Conservation (phyloP, 2,888 invertebrate genomes). For the Temnothorax ravouxi region DNA sequence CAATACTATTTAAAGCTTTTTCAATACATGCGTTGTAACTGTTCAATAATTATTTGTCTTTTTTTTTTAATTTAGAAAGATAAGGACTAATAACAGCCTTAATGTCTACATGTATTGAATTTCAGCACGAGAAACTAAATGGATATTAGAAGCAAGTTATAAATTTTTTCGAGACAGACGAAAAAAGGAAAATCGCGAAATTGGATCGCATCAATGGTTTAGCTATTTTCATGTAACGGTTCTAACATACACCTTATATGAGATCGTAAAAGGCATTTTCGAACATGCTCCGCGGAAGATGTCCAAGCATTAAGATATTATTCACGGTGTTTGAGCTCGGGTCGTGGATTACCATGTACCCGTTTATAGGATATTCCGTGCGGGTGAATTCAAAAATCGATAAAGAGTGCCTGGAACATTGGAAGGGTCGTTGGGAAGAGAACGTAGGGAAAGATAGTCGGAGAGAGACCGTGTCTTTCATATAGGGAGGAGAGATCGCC, state of each 20-base stretch:
- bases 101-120: not conserved
- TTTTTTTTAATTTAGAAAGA: not conserved
- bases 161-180: not conserved
- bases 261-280: slow-evolving; percentile 53
- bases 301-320: slow-evolving; percentile 57
- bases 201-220: slow-evolving; percentile 19
- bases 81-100: not conserved
- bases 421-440: slow-evolving; percentile 50
- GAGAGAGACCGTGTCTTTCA: slow-evolving; percentile 30
- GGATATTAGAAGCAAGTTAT: not conserved
- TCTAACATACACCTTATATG: slow-evolving; percentile 33
- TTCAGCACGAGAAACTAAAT: not conserved
- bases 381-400: slow-evolving; percentile 56
- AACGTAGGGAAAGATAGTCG: slow-evolving; percentile 37
- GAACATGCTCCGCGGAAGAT: slow-evolving; percentile 33
- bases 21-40: not conserved
- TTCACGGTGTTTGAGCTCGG: slow-evolving; percentile 51
- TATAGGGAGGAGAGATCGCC: slow-evolving; percentile 2
- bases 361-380: slow-evolving; percentile 55
- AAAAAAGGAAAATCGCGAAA: slow-evolving; percentile 3
- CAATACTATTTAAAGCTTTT: not conserved
- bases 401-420: slow-evolving; percentile 47
- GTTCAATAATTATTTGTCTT: not conserved
- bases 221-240: slow-evolving; percentile 38
- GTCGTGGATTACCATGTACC: slow-evolving; percentile 53